A percentile compares a stretch with the other conserved stretches of the same genome.
Conservation (phyloP, 2,113 vertebrate genomes). For the Phalacrocorax brasilianus region DNA sequence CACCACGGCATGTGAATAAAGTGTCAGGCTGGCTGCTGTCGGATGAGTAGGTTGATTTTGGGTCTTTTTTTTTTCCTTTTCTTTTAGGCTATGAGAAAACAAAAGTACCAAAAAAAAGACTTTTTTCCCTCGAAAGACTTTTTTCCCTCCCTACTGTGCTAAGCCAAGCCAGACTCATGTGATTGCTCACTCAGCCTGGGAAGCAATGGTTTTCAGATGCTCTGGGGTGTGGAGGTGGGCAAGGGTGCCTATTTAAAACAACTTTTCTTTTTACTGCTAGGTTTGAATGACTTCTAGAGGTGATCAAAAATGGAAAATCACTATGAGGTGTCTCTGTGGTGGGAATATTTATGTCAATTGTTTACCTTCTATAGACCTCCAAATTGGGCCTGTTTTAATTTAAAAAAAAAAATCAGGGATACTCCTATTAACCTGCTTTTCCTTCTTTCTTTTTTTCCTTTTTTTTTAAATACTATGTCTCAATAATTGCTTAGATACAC, state of each 20-base stretch:
- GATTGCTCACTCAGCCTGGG: not conserved
- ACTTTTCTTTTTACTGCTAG: not conserved
- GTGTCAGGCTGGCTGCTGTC: not conserved
- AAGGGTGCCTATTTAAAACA: not conserved
- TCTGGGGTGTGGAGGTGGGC: not conserved
- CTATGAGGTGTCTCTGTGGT: not conserved
- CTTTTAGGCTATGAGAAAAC: not conserved
- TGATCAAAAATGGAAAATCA: not conserved
- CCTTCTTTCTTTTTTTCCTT: rapidly evolving
- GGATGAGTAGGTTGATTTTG: not conserved
- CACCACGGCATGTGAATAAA: not conserved
- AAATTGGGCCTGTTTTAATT: not conserved
- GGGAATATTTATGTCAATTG: not conserved
- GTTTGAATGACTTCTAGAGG: not conserved
- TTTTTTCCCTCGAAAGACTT: not conserved
- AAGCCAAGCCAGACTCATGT: not conserved
- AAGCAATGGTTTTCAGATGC: not conserved
- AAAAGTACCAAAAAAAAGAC: not conserved
- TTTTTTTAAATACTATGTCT: not conserved
- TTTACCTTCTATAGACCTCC: not conserved
- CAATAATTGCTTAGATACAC: not conserved
- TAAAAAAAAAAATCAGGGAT: not conserved
- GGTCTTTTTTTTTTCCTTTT: not conserved
- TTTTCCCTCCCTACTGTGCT: not conserved
- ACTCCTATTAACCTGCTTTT: not conserved